Evolutionary conservation across 2,797 vertebrate genomes (phyloP).

Genomic region (Peromyscus aztecus): DNA sequence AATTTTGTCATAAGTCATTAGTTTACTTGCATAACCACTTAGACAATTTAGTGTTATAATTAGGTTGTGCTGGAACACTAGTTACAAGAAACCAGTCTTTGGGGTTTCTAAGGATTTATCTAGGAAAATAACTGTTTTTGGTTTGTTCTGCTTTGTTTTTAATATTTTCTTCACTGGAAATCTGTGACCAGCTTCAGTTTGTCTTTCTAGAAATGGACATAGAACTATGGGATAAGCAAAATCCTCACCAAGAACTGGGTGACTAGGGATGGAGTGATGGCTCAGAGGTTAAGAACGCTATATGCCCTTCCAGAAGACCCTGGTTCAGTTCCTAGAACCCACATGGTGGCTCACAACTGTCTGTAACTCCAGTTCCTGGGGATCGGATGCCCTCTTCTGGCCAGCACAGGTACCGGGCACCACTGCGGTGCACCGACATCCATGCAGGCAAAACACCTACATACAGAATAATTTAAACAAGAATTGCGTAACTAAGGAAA

Average conservation of each 20-base stretch:
- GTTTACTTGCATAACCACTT: conserved; percentile 36
- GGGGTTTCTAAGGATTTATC: conserved; percentile 30
- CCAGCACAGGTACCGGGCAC: background rate
- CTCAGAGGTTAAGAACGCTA: background rate
- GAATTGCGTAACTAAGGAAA: background rate
- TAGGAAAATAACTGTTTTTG: conserved; percentile 34
- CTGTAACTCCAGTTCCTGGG: background rate
- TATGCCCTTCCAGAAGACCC: too few species aligned
- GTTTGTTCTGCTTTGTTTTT: background rate
- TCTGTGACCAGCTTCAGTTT: background rate
- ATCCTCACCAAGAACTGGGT: conserved; percentile 24
- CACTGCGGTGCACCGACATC: background rate
- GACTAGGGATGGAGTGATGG: background rate
- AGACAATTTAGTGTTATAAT: conserved; percentile 33
- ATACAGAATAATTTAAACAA: background rate
- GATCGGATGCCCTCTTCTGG: background rate
- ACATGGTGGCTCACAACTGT: background rate
- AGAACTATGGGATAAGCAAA: background rate
- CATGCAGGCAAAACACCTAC: background rate
- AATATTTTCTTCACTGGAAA: conserved; percentile 26
- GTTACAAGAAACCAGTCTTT: conserved; percentile 23
- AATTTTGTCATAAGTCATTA: conserved; percentile 43
- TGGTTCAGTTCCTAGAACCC: background rate
- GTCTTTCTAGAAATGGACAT: conserved; percentile 1
- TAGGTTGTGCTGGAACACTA: conserved; percentile 2